These are phyloP conservation scores for Entomyzon cyanotis DNA, from an alignment of 2,113 vertebrate species.

Conservation along the genomic window DNA sequence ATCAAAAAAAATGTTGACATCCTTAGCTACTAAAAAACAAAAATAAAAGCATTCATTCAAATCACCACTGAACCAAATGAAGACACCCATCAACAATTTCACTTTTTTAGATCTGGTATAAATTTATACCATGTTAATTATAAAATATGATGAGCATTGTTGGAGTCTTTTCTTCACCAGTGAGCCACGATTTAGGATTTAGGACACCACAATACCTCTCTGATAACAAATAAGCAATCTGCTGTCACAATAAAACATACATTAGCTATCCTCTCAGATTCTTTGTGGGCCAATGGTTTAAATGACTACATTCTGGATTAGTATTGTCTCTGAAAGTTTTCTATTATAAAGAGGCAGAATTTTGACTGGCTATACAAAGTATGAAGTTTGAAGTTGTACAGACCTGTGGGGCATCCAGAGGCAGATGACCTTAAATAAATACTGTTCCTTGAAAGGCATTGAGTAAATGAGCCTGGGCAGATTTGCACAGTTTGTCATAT, in stretches of 20 bases:
- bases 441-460: not conserved
- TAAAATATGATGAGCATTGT: not conserved
- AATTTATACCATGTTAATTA: not conserved
- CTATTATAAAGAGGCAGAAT: not conserved
- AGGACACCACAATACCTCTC: not conserved
- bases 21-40: constrained; percentile 81
- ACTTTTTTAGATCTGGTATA: not conserved
- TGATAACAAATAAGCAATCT: not conserved
- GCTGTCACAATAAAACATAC: not conserved
- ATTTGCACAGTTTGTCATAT: not conserved
- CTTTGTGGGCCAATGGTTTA: not conserved
- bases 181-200: not conserved
- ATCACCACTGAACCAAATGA: not conserved
- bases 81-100: not conserved
- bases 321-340: not conserved
- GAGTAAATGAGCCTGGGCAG: not conserved
- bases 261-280: not conserved
- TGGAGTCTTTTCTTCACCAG: not conserved
- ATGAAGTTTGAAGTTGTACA: not conserved
- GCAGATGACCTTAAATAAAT: not conserved
- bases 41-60: not conserved
- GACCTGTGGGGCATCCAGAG: not conserved
- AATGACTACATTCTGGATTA: not conserved
- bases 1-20: constrained; percentile 87
- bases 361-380: not conserved